These are phyloP conservation scores for Semaprochilodus insignis DNA, from an alignment of 2,797 vertebrate genomes.

Conservation along the genomic window DNA sequence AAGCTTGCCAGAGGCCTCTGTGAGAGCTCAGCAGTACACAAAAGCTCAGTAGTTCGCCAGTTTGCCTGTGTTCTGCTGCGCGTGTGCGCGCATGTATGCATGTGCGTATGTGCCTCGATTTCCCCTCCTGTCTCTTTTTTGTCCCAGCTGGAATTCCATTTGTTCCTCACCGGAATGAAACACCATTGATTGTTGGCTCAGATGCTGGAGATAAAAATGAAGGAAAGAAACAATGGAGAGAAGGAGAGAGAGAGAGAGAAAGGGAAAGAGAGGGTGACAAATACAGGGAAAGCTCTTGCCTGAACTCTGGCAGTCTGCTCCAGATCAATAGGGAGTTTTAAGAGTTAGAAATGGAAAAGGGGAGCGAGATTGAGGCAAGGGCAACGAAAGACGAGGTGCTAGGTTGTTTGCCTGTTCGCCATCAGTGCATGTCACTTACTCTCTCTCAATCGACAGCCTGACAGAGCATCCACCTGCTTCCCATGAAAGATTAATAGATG, in stretches of 20 bases:
- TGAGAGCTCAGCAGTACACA: constrained; percentile 25
- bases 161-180: constrained; percentile 76
- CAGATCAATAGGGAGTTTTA: constrained; percentile 51
- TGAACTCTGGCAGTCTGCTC: constrained; percentile 46
- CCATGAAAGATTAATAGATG: constrained; percentile 7
- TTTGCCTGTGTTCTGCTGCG: constrained; percentile 24
- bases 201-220: constrained; percentile 65
- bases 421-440: background rate
- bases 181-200: constrained; percentile 80
- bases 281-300: constrained; percentile 44
- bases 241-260: background rate
- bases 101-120: constrained; percentile 63
- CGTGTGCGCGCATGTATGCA: constrained; percentile 40
- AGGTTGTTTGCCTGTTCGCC: background rate
- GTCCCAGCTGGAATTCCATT: constrained; percentile 77
- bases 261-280: constrained; percentile 42
- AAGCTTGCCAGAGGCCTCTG: background rate
- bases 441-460: constrained; percentile 5
- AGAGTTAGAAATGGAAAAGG: constrained; percentile 34
- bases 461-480: background rate
- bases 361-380: background rate
- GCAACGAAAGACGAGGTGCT: background rate
- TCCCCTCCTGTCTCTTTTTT: constrained; percentile 58
- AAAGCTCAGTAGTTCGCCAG: constrained; percentile 14
- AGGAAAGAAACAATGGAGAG: constrained; percentile 32